A percentile compares a stretch with the other conserved stretches of the same genome.
Conservation (phyloP, 2,113 vertebrate genomes). For the Corythornis madagascariensis region DNA sequence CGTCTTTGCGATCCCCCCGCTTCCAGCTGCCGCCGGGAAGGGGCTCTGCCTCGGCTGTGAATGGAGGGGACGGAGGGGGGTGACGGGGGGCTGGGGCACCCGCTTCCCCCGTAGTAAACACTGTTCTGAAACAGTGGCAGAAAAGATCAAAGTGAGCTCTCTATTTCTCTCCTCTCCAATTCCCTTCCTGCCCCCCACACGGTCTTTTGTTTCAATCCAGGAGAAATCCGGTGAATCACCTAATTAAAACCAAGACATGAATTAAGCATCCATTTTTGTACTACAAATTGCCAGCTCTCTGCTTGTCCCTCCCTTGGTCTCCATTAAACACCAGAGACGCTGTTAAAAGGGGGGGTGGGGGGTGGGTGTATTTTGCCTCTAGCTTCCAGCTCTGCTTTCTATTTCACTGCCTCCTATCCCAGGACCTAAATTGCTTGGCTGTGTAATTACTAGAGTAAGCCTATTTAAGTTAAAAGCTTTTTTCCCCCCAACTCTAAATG, state of each 20-base stretch:
- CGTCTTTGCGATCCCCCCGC: not conserved
- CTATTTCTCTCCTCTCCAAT: slow-evolving; percentile 6
- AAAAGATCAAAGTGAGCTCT: slow-evolving; percentile 72
- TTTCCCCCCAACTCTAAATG: slow-evolving; percentile 81
- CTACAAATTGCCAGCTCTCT: slow-evolving; percentile 80
- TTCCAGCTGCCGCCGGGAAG: slow-evolving; percentile 5
- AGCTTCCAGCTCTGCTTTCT: slow-evolving; percentile 83
- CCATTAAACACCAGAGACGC: slow-evolving; percentile 79
- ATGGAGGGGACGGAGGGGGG: slow-evolving; percentile 26
- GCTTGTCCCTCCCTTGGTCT: slow-evolving; percentile 80
- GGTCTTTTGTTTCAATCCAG: slow-evolving; percentile 79
- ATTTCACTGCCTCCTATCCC: slow-evolving; percentile 85
- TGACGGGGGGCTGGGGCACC: not conserved
- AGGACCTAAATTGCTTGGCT: slow-evolving; percentile 89
- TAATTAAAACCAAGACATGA: slow-evolving; percentile 86
- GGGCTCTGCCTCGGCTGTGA: slow-evolving; percentile 34
- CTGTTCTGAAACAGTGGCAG: slow-evolving; percentile 77
- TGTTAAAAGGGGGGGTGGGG: slow-evolving; percentile 63
- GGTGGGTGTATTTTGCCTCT: slow-evolving; percentile 76
- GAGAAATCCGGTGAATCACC: slow-evolving; percentile 81
- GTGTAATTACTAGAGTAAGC: slow-evolving; percentile 95
- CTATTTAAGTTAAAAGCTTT: slow-evolving; percentile 93
- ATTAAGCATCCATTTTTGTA: slow-evolving; percentile 85
- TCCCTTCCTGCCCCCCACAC: slow-evolving; percentile 29
- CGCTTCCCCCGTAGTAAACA: slow-evolving; percentile 58